These are phyloP conservation scores for Oryzias curvinotus DNA, from an alignment of 2,113 vertebrate species.

Conservation along the genomic window DNA sequence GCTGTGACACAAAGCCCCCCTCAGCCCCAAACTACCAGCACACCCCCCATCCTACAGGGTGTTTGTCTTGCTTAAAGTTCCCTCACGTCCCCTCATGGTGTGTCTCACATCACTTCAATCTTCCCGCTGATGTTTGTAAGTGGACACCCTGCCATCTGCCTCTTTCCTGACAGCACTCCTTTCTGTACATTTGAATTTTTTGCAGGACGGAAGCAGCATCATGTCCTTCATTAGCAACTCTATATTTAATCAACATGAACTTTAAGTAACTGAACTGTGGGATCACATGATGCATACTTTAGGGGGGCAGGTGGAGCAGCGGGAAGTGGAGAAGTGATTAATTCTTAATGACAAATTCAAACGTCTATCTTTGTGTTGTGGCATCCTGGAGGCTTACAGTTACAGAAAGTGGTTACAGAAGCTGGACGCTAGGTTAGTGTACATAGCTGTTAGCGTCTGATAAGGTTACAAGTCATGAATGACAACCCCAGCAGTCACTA, in stretches of 20 bases:
- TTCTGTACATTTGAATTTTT: slow-evolving; percentile 17
- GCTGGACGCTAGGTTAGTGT: slow-evolving; percentile 53
- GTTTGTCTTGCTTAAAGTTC: slow-evolving; percentile 16
- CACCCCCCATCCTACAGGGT: background rate
- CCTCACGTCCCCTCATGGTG: slow-evolving; percentile 38
- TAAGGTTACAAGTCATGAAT: slow-evolving; percentile 60
- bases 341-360: slow-evolving; percentile 64
- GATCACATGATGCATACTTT: slow-evolving; percentile 4
- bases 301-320: slow-evolving; percentile 49
- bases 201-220: too few species aligned
- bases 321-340: slow-evolving; percentile 67
- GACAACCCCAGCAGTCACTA: slow-evolving; percentile 41
- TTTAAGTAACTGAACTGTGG: too few species aligned
- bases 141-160: slow-evolving; percentile 29
- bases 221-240: too few species aligned
- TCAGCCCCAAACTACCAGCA: slow-evolving; percentile 7
- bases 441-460: slow-evolving; percentile 58
- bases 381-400: slow-evolving; percentile 60
- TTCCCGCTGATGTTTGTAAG: slow-evolving; percentile 32
- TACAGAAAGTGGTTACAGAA: slow-evolving; percentile 63
- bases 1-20: background rate
- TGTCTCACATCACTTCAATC: slow-evolving; percentile 32
- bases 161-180: slow-evolving; percentile 35
- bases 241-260: too few species aligned
- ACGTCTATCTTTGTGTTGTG: slow-evolving; percentile 47